These are phyloP conservation scores for Dipodomys merriami DNA, from an alignment of 2,113 vertebrate genomes.

Conservation along the genomic window DNA sequence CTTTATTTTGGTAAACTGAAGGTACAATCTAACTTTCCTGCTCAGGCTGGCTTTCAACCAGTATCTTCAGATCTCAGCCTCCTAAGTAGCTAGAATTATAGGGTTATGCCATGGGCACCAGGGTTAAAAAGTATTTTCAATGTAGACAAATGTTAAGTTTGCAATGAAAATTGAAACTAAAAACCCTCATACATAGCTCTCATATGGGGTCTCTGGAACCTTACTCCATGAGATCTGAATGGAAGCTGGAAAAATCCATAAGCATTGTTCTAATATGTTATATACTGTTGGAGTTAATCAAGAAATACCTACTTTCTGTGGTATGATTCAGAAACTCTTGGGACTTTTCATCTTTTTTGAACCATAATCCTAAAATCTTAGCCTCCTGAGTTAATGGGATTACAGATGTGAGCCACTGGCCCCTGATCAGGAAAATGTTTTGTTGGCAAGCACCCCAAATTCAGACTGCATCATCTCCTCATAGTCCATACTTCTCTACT, in stretches of 20 bases:
- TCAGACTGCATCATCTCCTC: slow-evolving; percentile 45
- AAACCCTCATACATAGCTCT: too few relatives aligned
- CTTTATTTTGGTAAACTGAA: too few relatives aligned
- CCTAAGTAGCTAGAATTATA: too few relatives aligned
- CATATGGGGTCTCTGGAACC: not conserved
- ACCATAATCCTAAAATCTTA: too few relatives aligned
- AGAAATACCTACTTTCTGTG: not conserved
- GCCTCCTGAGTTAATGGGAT: too few relatives aligned
- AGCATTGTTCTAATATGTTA: not conserved
- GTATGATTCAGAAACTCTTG: not conserved
- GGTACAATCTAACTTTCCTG: too few relatives aligned
- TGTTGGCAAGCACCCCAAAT: slow-evolving; percentile 63
- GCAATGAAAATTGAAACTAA: not conserved
- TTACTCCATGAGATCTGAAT: not conserved
- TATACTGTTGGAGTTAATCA: not conserved
- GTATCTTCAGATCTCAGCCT: too few relatives aligned
- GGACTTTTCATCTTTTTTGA: not conserved
- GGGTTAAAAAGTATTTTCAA: not conserved
- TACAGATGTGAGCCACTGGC: too few relatives aligned
- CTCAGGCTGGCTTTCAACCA: too few relatives aligned
- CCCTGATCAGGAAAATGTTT: slow-evolving; percentile 35
- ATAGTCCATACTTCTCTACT: not conserved
- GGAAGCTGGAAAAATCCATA: not conserved
- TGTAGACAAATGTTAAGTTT: not conserved
- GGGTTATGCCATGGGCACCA: too few relatives aligned